Evolutionary conservation across 2,797 vertebrate species (phyloP), one percentile per base, ranked within the genome.

Genomic region (Lutjanus campechanus): DNA sequence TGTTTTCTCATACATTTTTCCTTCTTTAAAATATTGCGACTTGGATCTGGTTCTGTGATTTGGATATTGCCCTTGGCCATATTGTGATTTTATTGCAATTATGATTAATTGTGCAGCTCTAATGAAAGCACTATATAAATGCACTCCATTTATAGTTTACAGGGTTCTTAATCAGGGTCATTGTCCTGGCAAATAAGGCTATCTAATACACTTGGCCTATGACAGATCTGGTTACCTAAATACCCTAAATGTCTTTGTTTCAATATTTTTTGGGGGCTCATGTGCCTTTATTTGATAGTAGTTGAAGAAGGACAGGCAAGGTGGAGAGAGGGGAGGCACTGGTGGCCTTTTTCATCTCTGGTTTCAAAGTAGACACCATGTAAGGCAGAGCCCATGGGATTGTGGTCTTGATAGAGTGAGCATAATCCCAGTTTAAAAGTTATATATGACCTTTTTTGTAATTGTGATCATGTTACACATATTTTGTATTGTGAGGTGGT

Each of bases 321-420:
- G 25, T 1, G 25, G 25, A 25, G 25, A 25, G 25, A 25, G 25
- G 25, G 22, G n/a, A n/a, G 3, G 12, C 51, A 20, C 11, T 22
- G 7, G 4, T 19, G 20, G 19, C 19, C 16, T 44, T 63, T n/a
- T 49, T 1, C 51, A 1, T 54, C 1, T 11, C 46, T 66, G 15
- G 70, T 54, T 46, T 13, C 50, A 63, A 66, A 79, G 50, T 11
- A 20, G 29, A 58, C 56, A 62, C 8, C 3, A 11, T 54, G 10
- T 43, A 16, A 40, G 4, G 11, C 11, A 4, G 55, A 62, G 19
- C 8, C 7, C 56, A 46, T 51, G 20, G 60, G 3, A 36, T 59
- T 46, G 13, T 70, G 5, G 46, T 53, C 8, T 22, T 53, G 13
- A 50, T 20, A 1, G 6, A 50, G 44, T 20, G 36, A n/a, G 7